These are phyloP conservation scores for Bombus vancouverensis DNA, from an alignment of 1,140 invertebrate species.

Conservation along the genomic window DNA sequence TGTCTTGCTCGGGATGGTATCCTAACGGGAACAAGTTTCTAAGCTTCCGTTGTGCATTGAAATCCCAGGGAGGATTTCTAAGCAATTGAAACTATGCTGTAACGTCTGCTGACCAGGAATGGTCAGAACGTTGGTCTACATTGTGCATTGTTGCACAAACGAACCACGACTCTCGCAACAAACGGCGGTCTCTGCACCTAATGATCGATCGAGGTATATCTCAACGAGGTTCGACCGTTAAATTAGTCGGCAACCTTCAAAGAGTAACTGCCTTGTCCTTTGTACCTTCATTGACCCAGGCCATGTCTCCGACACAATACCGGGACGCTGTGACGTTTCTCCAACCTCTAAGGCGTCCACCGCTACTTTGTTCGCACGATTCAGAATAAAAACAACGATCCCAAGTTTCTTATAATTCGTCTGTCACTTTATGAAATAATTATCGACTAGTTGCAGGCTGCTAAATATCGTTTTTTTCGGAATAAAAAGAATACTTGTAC, in stretches of 20 bases:
- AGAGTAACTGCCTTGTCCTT: conserved; percentile 59
- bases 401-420: background rate
- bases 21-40: conserved; percentile 21
- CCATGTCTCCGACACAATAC: conserved; percentile 45
- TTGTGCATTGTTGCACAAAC: conserved; percentile 47
- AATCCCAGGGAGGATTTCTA: conserved; percentile 37
- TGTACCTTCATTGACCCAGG: conserved; percentile 39
- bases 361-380: background rate
- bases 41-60: conserved; percentile 30
- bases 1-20: too few relatives aligned
- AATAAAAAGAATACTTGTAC: too few relatives aligned
- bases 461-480: too few relatives aligned
- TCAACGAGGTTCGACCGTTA: conserved; percentile 55
- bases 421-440: background rate
- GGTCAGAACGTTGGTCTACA: background rate
- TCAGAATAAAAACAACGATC: background rate
- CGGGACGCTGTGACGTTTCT: background rate
- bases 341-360: background rate
- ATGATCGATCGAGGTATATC: conserved; percentile 60
- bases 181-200: conserved; percentile 27
- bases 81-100: conserved; percentile 51
- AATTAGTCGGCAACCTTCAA: conserved; percentile 61
- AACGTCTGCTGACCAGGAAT: background rate
- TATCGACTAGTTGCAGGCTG: background rate
- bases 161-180: conserved; percentile 9